Base-by-base conservation (phyloP, 2,888 invertebrate genomes). In the Carcina quercana region DNA sequence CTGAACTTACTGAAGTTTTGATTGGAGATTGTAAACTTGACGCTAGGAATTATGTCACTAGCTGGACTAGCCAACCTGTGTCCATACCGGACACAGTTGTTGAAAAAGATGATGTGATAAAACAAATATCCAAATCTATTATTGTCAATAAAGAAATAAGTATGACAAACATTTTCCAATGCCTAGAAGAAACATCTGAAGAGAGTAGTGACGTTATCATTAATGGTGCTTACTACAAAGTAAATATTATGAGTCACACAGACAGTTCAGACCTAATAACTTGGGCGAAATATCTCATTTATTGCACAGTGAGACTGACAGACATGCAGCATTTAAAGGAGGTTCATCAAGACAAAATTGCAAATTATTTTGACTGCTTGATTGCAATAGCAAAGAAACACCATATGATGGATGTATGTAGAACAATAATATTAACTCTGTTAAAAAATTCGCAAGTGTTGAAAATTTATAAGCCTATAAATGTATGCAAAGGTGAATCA, bases 1-100 rank as follows among this genome's bases (percentile, higher is more conserved):
- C 86, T 1, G 73, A 78, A 28, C 49, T 83, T 32, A 82, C 89
- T 2, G 74, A 82, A 42, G 55, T 75, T 17, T 55, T 88, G 27
- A 69, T 86, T 25, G 67, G 76, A n/a, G 79, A 82, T 46, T 75
- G 75, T 25, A 70, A 86, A 42, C 35, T 78, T 4, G 67, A 86
- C 29, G 66, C 75, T 5, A 59, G 78, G 19, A 74, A 70, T 34
- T 89, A 89, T 49, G 60, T 88, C 1, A 62, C 64, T 0, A 73
- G 70, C 44, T 89, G 88, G 88, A 59, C 60, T 13, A 53, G 64
- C 1, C 49, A 68, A 21, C 64, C 74, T 2, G 57, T 68, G 8
- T 27, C 53, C 3, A 36, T 74, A 10, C 53, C 78, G 8, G 75
- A 80, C 29, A 51, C 60, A 11, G 53, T 73, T 25, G 41, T 60